Base-by-base conservation (phyloP, 2,888 invertebrate genomes). In the Spodoptera littoralis region DNA sequence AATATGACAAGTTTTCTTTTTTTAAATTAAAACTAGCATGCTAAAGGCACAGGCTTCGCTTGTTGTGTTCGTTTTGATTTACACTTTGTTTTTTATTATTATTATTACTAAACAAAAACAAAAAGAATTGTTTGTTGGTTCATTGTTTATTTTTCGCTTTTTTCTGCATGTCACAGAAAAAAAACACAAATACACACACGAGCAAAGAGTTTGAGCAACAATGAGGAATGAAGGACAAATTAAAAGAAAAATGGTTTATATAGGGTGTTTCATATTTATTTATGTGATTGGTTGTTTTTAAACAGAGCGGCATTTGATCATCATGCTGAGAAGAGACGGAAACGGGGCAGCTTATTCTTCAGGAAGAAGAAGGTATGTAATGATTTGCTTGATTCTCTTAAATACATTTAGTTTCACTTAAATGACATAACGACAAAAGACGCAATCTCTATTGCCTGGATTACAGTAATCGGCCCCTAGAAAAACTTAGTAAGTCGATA, bases 261-360 rank as follows among this genome's bases (percentile, higher is more conserved):
- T 1, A 36, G 36, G 9, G 42, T 45, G 27, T 52, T 22, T 27
- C 3, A 4, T 12, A 36, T 44, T 11, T 51, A 52, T 3, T 59
- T 47, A 48, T 51, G 53, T n/a, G 42, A 43, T 58, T 77, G 55
- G 42, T 52, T 77, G 60, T 78, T 81, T 36, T 52, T 79, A 84
- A 45, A 79, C 92, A 96, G 95, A 86, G 95, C 95, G 80, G 93
- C 95, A 42, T 96, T 96, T 79, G 97, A 97, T 83, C 97, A 97
- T 84, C 97, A 97, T 86, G 96, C 97, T 22, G 98, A 98, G 84
- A 98, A 98, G 87, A 95, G 98, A 82, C 96, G 98, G 79, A 98
- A 98, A 93, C 95, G 98, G 55, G 98, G 98, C 59, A 98, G 98
- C 77, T 92, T 98, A 65, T 98, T 98, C 95, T 98, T 98, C 88